These are phyloP conservation scores for Saimiri boliviensis DNA, from an alignment of 2,113 vertebrate species.

Conservation along the genomic window DNA sequence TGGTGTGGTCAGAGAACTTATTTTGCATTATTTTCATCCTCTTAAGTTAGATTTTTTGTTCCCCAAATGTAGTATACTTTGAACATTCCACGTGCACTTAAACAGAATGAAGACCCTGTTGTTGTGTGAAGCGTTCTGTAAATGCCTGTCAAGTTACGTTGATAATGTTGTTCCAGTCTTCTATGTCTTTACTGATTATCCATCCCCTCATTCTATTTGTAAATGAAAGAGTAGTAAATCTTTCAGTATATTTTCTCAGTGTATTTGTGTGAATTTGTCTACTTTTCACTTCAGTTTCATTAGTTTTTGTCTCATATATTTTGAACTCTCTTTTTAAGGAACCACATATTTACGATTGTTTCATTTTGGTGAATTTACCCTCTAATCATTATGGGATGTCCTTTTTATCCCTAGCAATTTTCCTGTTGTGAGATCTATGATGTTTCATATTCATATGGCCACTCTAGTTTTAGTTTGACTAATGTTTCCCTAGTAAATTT, in stretches of 20 bases:
- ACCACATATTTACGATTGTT: neutral
- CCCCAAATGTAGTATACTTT: neutral
- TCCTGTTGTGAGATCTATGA: neutral
- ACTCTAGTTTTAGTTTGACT: neutral
- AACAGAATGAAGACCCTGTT: neutral
- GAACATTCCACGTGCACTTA: neutral
- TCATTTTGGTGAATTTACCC: neutral
- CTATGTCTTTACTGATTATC: neutral
- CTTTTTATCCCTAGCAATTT: neutral
- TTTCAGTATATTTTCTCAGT: neutral
- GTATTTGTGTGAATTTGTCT: neutral
- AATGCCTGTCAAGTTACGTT: neutral
- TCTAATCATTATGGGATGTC: neutral
- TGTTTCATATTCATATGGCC: neutral
- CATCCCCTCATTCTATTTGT: neutral
- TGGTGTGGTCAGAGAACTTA: neutral
- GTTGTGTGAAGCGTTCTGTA: neutral
- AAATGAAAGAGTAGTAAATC: neutral
- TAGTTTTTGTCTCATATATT: neutral
- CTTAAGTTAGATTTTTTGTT: neutral
- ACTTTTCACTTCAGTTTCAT: neutral
- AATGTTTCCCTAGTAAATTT: neutral
- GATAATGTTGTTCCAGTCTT: neutral
- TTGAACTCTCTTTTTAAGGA: neutral
- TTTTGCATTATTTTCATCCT: neutral